Conservation (phyloP, 1,140 invertebrate species). For the Drosophila nikananu region DNA sequence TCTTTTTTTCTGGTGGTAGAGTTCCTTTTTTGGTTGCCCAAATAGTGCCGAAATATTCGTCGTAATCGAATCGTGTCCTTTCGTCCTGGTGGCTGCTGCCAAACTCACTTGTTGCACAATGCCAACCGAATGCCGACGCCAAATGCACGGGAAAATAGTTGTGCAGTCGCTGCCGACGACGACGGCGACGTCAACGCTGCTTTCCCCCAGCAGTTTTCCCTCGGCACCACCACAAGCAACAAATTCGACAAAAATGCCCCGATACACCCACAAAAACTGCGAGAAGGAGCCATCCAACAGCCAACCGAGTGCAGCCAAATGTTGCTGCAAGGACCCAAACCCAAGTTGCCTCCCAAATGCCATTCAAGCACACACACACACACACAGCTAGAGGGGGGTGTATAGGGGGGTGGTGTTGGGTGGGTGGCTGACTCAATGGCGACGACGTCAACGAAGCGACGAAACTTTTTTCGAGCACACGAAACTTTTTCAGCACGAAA, state of each 20-base stretch:
- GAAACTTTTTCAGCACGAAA: slow-evolving; percentile 85
- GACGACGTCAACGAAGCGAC: slow-evolving; percentile 82
- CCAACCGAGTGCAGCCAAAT: slow-evolving; percentile 83
- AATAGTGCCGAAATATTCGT: slow-evolving; percentile 66
- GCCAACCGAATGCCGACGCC: slow-evolving; percentile 68
- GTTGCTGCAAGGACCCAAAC: slow-evolving; percentile 74
- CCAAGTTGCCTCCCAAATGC: slow-evolving; percentile 62
- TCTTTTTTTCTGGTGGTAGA: neutral
- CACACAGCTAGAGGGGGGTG: slow-evolving; percentile 27
- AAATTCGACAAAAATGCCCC: slow-evolving; percentile 83
- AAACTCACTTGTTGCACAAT: slow-evolving; percentile 85
- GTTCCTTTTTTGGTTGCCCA: slow-evolving; percentile 25
- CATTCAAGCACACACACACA: slow-evolving; percentile 45
- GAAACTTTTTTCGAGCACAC: slow-evolving; percentile 85
- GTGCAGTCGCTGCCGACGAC: slow-evolving; percentile 53
- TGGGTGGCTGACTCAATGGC: slow-evolving; percentile 41
- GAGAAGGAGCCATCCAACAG: slow-evolving; percentile 62
- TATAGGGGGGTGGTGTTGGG: neutral
- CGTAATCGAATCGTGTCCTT: slow-evolving; percentile 64
- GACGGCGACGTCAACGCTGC: slow-evolving; percentile 35
- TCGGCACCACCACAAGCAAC: slow-evolving; percentile 46
- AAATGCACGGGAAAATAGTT: slow-evolving; percentile 72
- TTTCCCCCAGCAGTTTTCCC: slow-evolving; percentile 11
- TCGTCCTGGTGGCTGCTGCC: slow-evolving; percentile 84
- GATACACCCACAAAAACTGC: slow-evolving; percentile 80